Evolutionary conservation across 2,797 vertebrate species (phyloP).

Genomic region (Rhynchonycteris naso): DNA sequence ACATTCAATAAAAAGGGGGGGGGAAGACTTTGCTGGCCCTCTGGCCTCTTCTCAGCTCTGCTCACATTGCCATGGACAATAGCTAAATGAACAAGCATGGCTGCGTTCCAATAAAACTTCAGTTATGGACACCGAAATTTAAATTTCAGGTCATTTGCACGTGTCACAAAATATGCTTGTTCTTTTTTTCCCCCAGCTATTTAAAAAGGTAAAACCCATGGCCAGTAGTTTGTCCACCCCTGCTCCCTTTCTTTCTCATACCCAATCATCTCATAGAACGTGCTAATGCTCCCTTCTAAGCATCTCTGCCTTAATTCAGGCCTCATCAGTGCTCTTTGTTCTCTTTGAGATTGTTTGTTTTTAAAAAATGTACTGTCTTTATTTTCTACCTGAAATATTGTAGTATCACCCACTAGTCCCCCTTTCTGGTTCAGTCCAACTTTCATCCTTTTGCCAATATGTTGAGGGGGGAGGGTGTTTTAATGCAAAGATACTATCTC

Average conservation of each 20-base stretch:
- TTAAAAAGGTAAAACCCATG: neutral
- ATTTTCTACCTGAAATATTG: slow-evolving; percentile 7
- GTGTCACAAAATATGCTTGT: neutral
- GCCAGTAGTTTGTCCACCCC: neutral
- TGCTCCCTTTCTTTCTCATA: neutral
- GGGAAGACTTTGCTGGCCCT: neutral
- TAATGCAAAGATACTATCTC: neutral
- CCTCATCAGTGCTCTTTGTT: neutral
- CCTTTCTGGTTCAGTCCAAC: neutral
- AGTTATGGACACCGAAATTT: neutral
- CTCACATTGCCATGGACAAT: neutral
- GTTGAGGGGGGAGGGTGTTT: neutral
- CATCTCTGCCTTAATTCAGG: neutral
- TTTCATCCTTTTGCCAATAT: neutral
- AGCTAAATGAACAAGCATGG: neutral
- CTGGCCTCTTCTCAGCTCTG: neutral
- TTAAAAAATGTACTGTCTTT: neutral
- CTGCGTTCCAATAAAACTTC: neutral
- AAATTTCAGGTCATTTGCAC: slow-evolving; percentile 7
- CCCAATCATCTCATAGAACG: too few species aligned
- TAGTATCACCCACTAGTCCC: neutral
- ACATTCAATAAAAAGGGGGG: too few species aligned
- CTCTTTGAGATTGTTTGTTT: neutral
- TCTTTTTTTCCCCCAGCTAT: neutral
- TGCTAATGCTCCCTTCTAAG: neutral